Conservation (phyloP, 1,140 invertebrate species). For the Lordiphosa mommai region DNA sequence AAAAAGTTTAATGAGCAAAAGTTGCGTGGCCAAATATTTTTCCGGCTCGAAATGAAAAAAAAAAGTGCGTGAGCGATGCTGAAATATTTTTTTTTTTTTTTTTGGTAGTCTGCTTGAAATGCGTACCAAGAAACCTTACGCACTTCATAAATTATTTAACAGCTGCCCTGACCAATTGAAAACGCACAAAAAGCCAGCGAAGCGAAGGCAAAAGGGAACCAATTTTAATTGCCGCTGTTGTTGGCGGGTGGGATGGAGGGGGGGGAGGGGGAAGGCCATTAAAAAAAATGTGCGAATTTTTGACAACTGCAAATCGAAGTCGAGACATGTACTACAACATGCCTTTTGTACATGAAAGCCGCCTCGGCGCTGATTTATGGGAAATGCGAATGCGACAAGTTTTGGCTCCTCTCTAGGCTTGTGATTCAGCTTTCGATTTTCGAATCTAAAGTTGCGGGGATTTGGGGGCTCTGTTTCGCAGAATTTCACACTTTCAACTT, state of each 20-base stretch:
- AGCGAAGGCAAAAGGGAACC: slow-evolving; percentile 39
- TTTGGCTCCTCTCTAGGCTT: neutral
- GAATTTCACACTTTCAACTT: slow-evolving; percentile 6
- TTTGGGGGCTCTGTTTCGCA: neutral
- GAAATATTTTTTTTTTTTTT: slow-evolving; percentile 33
- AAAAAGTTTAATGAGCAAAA: slow-evolving; percentile 63
- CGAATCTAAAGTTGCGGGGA: neutral
- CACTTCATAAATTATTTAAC: slow-evolving; percentile 76
- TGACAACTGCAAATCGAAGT: slow-evolving; percentile 63
- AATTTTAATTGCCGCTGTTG: slow-evolving; percentile 63
- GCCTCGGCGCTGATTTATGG: slow-evolving; percentile 30
- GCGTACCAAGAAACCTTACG: slow-evolving; percentile 62
- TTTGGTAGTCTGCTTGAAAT: slow-evolving; percentile 55
- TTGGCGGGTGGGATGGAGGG: neutral
- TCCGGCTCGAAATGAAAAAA: slow-evolving; percentile 43
- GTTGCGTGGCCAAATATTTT: slow-evolving; percentile 62
- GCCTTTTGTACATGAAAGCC: slow-evolving; percentile 36
- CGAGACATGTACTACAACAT: slow-evolving; percentile 46
- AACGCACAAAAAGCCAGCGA: neutral
- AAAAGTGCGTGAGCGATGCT: slow-evolving; percentile 59
- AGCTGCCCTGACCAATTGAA: slow-evolving; percentile 45
- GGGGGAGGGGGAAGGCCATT: neutral
- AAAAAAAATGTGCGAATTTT: slow-evolving; percentile 66
- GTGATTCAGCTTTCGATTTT: neutral
- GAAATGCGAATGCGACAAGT: slow-evolving; percentile 28